Evolutionary conservation across 2,888 invertebrate species (phyloP), one percentile per base, ranked within the genome.

Genomic region (Meganola albula): DNA sequence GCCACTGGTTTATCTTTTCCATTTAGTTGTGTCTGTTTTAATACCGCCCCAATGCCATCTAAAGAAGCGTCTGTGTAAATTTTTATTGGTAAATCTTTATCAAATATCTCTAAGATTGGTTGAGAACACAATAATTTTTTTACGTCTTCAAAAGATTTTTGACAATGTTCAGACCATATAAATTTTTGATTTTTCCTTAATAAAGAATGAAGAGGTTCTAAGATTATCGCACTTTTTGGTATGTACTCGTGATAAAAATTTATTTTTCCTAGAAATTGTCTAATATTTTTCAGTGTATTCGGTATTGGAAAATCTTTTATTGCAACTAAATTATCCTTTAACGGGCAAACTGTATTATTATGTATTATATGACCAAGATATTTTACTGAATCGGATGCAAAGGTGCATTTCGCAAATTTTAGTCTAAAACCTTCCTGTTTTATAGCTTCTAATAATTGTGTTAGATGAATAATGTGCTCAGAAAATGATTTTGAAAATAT

Each of bases 191-290:
- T 12, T 7, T 28, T 28, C 13, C 28, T 12, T 22, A 28, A 10
- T 13, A 28, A 13, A n/a, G 21, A 22, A n/a, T 22, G 28, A 13
- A 28, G 13, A 9, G 28, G 21, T 13, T 28, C 28, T 5, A 28
- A 12, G 12, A 6, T 24, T 8, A 24, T 24, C 16, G 48, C 20
- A 4, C 7, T 39, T 1, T 37, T 50, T 38, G 53, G 49, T 12
- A 51, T 24, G 16, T 48, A 54, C 27, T 49, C 9, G 22, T 34
- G 26, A 16, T 49, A 44, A 32, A 50, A 56, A 26, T 44, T 52
- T 21, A 50, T 44, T 45, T 54, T 61, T 8, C 51, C 53, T 8
- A 45, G 12, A 27, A 57, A 50, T 20, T 57, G 47, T 27, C 50
- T 22, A 0, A 57, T 20, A 37, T 53, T 50, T 30, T 48, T 52